Percentiles rank a stretch among this genome's conserved stretches.
Evolutionary conservation across 1,140 invertebrate species (phyloP).

Genomic region (Carposina sasakii): DNA sequence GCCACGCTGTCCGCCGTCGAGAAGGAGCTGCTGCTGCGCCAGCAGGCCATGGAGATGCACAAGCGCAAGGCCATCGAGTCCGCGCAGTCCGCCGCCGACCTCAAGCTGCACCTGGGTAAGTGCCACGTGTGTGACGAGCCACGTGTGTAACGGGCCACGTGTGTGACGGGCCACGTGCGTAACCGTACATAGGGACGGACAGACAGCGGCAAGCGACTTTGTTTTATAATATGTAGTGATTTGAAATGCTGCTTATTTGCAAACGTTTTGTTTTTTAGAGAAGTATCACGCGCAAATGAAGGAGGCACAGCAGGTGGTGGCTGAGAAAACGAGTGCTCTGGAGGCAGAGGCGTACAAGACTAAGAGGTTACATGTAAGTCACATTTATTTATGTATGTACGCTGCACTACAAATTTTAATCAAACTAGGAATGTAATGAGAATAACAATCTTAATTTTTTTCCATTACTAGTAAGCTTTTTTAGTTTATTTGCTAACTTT

Average conservation of each 20-base stretch:
- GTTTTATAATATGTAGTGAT: too few species aligned
- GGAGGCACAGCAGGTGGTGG: slow-evolving; percentile 96
- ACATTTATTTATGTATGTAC: too few species aligned
- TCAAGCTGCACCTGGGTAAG: slow-evolving; percentile 95
- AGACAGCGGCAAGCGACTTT: neutral
- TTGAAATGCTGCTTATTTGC: slow-evolving; percentile 9
- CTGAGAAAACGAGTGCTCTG: slow-evolving; percentile 95
- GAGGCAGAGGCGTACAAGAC: slow-evolving; percentile 98
- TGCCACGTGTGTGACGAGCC: too few species aligned
- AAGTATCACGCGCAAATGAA: slow-evolving; percentile 98
- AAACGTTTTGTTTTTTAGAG: slow-evolving; percentile 71
- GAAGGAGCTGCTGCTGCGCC: slow-evolving; percentile 91
- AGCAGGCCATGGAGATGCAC: slow-evolving; percentile 97
- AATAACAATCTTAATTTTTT: too few species aligned
- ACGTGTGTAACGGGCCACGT: too few species aligned
- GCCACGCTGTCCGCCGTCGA: slow-evolving; percentile 94
- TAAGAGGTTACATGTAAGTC: slow-evolving; percentile 87
- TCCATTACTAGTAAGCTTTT: too few species aligned
- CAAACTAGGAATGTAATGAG: too few species aligned
- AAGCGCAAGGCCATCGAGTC: slow-evolving; percentile 97
- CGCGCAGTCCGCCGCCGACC: slow-evolving; percentile 96
- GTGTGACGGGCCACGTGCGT: too few species aligned
- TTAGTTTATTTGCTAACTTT: too few species aligned
- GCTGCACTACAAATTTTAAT: too few species aligned
- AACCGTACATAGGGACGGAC: too few species aligned